Conservation (phyloP, 2,888 invertebrate species). For the Dolomedes plantarius region DNA sequence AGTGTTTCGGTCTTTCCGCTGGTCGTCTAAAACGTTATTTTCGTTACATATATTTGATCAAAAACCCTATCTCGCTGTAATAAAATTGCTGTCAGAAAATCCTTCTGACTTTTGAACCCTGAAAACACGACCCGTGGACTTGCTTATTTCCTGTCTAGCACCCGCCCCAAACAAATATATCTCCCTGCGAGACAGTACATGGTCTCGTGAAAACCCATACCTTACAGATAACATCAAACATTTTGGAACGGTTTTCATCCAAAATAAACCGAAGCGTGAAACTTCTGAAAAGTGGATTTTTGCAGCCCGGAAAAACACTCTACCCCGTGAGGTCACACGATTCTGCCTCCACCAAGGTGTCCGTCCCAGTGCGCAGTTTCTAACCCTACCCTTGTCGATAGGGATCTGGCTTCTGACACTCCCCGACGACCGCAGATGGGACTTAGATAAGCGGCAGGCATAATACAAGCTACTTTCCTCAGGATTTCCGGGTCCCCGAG, state of each 20-base stretch:
- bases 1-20: too few relatives aligned
- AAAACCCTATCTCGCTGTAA: too few relatives aligned
- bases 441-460: slow-evolving; percentile 12
- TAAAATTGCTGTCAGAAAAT: too few relatives aligned
- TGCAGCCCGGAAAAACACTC: neutral
- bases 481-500: slow-evolving; percentile 57
- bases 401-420: slow-evolving; percentile 30
- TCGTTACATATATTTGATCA: too few relatives aligned
- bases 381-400: slow-evolving; percentile 1
- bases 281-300: neutral
- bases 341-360: neutral
- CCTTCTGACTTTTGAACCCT: too few relatives aligned
- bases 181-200: neutral
- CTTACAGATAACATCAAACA: too few relatives aligned
- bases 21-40: too few relatives aligned
- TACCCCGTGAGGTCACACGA: neutral
- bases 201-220: too few relatives aligned
- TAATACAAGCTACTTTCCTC: neutral
- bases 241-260: too few relatives aligned
- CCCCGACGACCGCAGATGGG: slow-evolving; percentile 6
- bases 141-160: too few relatives aligned
- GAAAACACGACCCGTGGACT: too few relatives aligned
- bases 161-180: too few relatives aligned
- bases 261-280: neutral
- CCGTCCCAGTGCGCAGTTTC: neutral